Evolutionary conservation across 2,113 vertebrate genomes (phyloP).

Genomic region (Microcebus tavaratra): DNA sequence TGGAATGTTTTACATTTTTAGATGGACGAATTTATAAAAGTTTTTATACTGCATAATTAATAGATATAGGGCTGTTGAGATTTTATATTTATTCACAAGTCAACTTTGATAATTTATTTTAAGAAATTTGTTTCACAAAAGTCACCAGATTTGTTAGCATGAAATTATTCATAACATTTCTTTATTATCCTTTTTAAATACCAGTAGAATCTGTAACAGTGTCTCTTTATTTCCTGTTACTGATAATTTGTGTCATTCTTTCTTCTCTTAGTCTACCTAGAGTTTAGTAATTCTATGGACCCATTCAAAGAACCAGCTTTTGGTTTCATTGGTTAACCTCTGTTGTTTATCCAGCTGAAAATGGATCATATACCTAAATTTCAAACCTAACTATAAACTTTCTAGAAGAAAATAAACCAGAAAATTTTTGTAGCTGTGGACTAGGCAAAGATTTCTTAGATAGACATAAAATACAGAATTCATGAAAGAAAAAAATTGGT

Average conservation of each 20-base stretch:
- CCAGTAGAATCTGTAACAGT: background rate
- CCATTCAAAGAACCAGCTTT: background rate
- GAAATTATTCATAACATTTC: slow-evolving; percentile 3
- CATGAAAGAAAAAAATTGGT: background rate
- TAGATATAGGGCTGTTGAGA: background rate
- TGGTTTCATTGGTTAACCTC: background rate
- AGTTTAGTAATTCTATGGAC: background rate
- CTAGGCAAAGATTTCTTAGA: background rate
- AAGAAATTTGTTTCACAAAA: background rate
- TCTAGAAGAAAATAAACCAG: too few relatives aligned
- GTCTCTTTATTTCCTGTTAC: background rate
- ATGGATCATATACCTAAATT: background rate
- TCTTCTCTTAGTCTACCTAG: background rate
- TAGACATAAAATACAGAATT: background rate
- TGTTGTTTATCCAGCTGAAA: background rate
- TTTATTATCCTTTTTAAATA: background rate
- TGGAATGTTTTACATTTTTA: too few relatives aligned
- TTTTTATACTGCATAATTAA: background rate
- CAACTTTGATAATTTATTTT: background rate
- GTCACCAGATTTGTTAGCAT: slow-evolving; percentile 18
- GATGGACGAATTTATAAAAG: too few relatives aligned
- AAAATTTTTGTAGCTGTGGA: too few relatives aligned
- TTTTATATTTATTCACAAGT: background rate
- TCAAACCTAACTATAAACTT: background rate
- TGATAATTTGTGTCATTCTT: background rate